Evolutionary conservation across 2,888 invertebrate species (phyloP).

Genomic region (Agrotis segetum): DNA sequence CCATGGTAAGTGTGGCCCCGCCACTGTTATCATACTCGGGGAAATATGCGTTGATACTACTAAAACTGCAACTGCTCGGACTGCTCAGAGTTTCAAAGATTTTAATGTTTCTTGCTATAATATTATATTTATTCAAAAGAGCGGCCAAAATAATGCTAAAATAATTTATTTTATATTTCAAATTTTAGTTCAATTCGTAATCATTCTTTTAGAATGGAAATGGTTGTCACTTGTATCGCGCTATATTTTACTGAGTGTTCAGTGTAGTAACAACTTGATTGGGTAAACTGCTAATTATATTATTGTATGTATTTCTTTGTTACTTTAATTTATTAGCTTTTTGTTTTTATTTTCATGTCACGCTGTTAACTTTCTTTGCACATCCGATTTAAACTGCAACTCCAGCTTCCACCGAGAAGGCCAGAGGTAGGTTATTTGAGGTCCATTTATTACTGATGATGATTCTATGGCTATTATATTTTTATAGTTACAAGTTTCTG

Average conservation of each 20-base stretch:
- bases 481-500: conserved; percentile 36
- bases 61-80: conserved; percentile 8
- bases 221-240: conserved; percentile 23
- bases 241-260: conserved; percentile 47
- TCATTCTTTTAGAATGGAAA: not conserved
- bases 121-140: not conserved
- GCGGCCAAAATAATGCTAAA: not conserved
- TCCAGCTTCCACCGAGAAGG: conserved; percentile 96
- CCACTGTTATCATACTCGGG: conserved; percentile 25
- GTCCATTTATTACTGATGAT: conserved; percentile 56
- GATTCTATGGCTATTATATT: conserved; percentile 25
- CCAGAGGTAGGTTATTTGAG: conserved; percentile 94
- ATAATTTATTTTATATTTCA: no score
- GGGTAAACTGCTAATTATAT: conserved; percentile 54
- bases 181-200: not conserved
- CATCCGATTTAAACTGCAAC: conserved; percentile 79
- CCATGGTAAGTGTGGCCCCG: conserved; percentile 92
- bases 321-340: conserved; percentile 80
- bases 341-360: conserved; percentile 89
- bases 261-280: conserved; percentile 52
- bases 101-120: not conserved
- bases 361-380: conserved; percentile 90
- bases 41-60: conserved; percentile 37
- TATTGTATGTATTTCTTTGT: conserved; percentile 53
- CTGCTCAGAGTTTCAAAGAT: not conserved